Percentiles rank a stretch among this genome's conserved stretches.
These are phyloP conservation scores for Numenius phaeopus DNA, from an alignment of 2,797 vertebrate genomes.

Conservation along the genomic window DNA sequence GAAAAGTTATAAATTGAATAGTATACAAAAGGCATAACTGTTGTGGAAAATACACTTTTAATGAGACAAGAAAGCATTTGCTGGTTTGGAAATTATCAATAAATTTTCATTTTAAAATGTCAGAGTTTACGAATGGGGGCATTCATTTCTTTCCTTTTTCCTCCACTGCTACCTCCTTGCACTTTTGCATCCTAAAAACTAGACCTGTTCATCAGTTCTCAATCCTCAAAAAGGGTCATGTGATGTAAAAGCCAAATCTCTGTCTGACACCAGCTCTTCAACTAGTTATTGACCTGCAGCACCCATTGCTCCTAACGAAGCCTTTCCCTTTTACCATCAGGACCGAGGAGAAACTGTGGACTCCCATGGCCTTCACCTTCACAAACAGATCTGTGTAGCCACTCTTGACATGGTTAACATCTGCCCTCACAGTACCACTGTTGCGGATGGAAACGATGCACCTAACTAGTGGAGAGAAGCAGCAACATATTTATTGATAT, in stretches of 20 bases:
- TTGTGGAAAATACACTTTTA: not conserved
- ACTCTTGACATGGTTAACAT: not conserved
- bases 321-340: not conserved
- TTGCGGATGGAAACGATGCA: no score
- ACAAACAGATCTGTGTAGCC: not conserved
- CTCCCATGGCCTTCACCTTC: not conserved
- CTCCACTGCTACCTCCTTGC: not conserved
- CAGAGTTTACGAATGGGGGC: not conserved
- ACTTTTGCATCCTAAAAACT: not conserved
- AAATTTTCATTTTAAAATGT: not conserved
- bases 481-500: no score
- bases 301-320: not conserved
- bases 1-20: not conserved
- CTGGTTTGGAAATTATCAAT: not conserved
- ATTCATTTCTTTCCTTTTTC: not conserved
- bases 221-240: not conserved
- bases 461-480: no score
- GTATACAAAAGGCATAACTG: not conserved
- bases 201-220: not conserved
- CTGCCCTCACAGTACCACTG: not conserved
- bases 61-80: not conserved
- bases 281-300: not conserved
- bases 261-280: not conserved
- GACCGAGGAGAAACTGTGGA: not conserved
- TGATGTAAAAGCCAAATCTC: not conserved